phyloP scores from a whole-genome alignment of 2,113 vertebrate genomes.

The Neopipo cinnamomea region DNA sequence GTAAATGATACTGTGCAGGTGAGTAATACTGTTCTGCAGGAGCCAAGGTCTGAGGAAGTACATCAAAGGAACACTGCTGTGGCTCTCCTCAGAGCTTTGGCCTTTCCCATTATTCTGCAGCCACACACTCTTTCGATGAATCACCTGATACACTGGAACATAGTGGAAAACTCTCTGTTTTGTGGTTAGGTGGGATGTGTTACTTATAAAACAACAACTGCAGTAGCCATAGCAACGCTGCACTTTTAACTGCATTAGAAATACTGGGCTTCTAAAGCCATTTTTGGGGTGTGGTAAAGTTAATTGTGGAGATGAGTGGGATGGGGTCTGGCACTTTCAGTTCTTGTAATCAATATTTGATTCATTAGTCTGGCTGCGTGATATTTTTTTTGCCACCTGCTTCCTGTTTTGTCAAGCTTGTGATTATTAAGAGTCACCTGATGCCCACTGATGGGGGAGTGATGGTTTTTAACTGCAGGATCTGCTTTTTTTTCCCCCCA shows the following conservation, averaged over 20 bases:
- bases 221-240: slow-evolving; percentile 64
- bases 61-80: not conserved
- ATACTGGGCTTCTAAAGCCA: not conserved
- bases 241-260: not conserved
- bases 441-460: not conserved
- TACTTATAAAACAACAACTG: slow-evolving; percentile 15
- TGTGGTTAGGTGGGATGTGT: slow-evolving; percentile 21
- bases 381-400: slow-evolving; percentile 24
- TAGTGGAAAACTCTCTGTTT: not conserved
- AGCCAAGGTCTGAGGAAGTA: not conserved
- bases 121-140: not conserved
- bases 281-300: not conserved
- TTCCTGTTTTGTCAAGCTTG: slow-evolving; percentile 32
- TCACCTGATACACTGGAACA: not conserved
- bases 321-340: slow-evolving; percentile 47
- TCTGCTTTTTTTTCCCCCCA: not conserved
- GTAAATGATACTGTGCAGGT: not conserved
- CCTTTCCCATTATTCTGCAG: not conserved
- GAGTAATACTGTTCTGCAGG: not conserved
- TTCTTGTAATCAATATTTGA: slow-evolving; percentile 51
- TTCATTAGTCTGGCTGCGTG: slow-evolving; percentile 1
- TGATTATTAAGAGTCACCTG: slow-evolving; percentile 7
- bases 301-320: slow-evolving; percentile 37
- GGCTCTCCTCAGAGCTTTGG: not conserved
- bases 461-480: not conserved